Conservation (phyloP, 2,797 vertebrate genomes). For the Periophthalmus magnuspinnatus region DNA sequence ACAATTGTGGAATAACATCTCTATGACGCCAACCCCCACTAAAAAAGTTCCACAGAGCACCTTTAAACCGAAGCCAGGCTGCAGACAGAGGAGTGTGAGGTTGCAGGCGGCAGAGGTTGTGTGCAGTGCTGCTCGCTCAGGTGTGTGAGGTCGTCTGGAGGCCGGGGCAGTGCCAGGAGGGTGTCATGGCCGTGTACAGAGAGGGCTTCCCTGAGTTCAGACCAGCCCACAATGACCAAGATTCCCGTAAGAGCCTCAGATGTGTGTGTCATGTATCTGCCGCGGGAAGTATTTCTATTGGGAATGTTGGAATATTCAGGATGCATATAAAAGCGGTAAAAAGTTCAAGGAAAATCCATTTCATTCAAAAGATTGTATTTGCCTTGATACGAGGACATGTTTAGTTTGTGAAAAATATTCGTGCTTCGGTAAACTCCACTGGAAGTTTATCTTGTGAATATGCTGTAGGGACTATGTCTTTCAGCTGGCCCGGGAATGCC, state of each 20-base stretch:
- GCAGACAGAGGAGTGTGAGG: conserved; percentile 68
- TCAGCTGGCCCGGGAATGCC: no score
- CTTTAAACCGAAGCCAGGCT: conserved; percentile 49
- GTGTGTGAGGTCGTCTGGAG: conserved; percentile 61
- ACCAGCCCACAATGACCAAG: neutral
- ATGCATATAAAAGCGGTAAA: neutral
- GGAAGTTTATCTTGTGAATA: no score
- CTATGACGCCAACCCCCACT: no score
- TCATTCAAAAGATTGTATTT: no score
- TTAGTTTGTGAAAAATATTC: no score
- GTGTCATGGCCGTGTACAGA: conserved; percentile 56
- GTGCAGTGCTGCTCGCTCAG: conserved; percentile 61
- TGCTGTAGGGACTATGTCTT: no score
- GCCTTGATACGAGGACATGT: no score
- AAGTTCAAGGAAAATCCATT: no score
- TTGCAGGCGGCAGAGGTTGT: conserved; percentile 54
- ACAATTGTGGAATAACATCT: no score
- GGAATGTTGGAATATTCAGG: neutral
- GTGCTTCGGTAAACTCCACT: no score
- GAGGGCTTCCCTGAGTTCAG: conserved; percentile 36
- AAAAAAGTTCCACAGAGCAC: no score
- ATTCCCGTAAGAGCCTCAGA: conserved; percentile 30
- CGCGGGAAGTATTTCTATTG: neutral
- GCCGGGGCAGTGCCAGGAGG: conserved; percentile 57
- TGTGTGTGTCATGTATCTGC: conserved; percentile 5